A percentile compares a stretch with the other conserved stretches of the same genome.
These are phyloP conservation scores for Erynnis tages DNA, from an alignment of 2,888 invertebrate species.

Conservation along the genomic window DNA sequence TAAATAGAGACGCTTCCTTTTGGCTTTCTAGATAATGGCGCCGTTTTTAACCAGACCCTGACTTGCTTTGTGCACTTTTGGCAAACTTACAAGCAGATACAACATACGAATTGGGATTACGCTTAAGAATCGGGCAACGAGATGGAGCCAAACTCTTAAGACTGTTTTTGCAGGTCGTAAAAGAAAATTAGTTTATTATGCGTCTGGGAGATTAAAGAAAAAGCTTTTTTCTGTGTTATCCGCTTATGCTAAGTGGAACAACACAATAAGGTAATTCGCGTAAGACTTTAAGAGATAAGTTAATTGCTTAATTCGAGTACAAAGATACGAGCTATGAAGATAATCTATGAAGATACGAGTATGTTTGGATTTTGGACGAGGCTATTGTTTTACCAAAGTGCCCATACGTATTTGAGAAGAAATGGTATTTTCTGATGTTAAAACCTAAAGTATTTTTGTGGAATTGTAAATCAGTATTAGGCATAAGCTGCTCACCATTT, in stretches of 20 bases:
- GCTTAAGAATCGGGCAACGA: neutral
- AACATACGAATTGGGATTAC: neutral
- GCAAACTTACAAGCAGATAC: neutral
- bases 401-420: too few species aligned
- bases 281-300: too few species aligned
- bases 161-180: neutral
- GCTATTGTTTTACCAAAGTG: too few species aligned
- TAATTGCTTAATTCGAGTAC: too few species aligned
- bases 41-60: neutral
- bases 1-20: neutral
- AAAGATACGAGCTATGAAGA: too few species aligned
- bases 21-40: neutral
- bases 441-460: too few species aligned
- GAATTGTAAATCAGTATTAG: too few species aligned
- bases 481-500: too few species aligned
- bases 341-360: too few species aligned
- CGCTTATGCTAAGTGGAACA: neutral
- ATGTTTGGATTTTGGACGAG: too few species aligned
- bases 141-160: neutral
- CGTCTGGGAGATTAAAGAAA: neutral
- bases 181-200: constrained; percentile 4
- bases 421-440: too few species aligned
- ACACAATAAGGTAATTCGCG: too few species aligned
- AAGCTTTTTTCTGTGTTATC: constrained; percentile 1
- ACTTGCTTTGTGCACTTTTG: neutral